Evolutionary conservation across 1,140 invertebrate genomes (phyloP).

Genomic region (Bombus soroeensis): DNA sequence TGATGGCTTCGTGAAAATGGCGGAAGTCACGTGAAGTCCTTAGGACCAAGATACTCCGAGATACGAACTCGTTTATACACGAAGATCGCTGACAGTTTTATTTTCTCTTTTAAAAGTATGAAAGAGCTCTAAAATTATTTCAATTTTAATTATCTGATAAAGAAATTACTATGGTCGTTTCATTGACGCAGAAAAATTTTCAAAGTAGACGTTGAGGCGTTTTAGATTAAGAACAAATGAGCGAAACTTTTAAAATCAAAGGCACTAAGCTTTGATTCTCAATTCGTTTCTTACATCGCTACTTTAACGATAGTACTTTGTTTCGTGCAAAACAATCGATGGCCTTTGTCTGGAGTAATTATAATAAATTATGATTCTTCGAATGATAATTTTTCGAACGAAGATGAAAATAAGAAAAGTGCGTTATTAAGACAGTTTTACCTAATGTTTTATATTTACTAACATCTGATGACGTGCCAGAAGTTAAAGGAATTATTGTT

Average conservation of each 20-base stretch:
- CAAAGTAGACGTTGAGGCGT: background rate
- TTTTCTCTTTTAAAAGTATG: background rate
- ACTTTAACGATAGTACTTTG: background rate
- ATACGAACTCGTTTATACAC: background rate
- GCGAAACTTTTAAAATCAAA: background rate
- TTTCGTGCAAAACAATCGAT: background rate
- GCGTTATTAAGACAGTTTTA: background rate
- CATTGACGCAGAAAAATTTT: background rate
- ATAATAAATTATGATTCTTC: no score
- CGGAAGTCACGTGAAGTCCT: background rate
- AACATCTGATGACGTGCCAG: no score
- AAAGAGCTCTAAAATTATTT: background rate
- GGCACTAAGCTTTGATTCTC: background rate
- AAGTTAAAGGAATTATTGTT: background rate
- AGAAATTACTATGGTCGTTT: background rate
- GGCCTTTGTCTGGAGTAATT: no score
- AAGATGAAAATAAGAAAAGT: background rate
- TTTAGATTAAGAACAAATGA: background rate
- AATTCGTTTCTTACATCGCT: background rate
- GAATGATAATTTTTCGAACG: no score
- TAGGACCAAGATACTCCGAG: background rate
- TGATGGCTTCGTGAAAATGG: background rate
- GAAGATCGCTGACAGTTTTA: background rate
- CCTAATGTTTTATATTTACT: background rate
- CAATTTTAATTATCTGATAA: background rate